Percentiles rank a stretch among this genome's conserved stretches.
phyloP scores from a whole-genome alignment of 2,113 vertebrate species.

The Menura novaehollandiae region DNA sequence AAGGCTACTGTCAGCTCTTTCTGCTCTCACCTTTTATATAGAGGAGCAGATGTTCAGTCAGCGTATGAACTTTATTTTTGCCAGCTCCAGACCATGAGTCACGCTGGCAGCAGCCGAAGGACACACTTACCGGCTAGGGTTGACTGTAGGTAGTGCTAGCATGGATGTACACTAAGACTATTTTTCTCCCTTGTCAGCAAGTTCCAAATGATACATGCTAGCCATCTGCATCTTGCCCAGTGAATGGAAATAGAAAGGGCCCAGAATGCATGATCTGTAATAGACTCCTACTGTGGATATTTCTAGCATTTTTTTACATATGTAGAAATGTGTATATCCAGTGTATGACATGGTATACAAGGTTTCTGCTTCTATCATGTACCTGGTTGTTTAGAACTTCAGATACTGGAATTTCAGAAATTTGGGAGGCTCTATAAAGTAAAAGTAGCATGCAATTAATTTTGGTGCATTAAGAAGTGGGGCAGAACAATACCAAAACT shows the following conservation, averaged over 20 bases:
- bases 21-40: background rate
- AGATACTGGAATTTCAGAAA: background rate
- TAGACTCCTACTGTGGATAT: background rate
- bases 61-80: background rate
- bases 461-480: background rate
- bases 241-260: background rate
- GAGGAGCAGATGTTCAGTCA: background rate
- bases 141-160: background rate
- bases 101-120: background rate
- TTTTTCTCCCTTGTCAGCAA: background rate
- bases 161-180: background rate
- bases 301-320: background rate
- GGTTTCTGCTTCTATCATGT: background rate
- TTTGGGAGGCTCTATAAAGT: background rate
- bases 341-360: background rate
- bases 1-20: background rate
- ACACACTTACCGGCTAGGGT: rapidly evolving
- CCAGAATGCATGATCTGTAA: background rate
- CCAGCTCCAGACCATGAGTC: background rate
- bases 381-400: background rate
- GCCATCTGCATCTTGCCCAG: background rate
- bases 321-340: rapidly evolving
- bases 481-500: background rate
- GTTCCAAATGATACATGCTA: background rate
- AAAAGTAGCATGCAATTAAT: background rate